Percentiles rank a stretch among this genome's conserved stretches.
phyloP scores from a whole-genome alignment of 2,113 vertebrate species.

The Gambusia holbrooki region DNA sequence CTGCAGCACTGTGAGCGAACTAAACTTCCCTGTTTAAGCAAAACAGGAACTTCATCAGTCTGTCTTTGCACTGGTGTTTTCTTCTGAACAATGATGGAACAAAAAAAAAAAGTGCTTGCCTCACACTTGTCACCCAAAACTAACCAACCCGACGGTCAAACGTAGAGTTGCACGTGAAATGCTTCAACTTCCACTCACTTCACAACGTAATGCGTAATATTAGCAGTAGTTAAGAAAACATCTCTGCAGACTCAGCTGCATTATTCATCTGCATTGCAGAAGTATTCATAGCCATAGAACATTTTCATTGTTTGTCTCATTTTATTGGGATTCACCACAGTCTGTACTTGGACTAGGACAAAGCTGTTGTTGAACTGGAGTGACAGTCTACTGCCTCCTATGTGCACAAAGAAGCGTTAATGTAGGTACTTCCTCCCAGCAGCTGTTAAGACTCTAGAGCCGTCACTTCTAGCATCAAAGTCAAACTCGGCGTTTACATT shows the following conservation, averaged over 20 bases:
- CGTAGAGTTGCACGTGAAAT: background rate
- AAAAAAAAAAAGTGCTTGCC: slow-evolving; percentile 37
- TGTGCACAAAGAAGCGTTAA: too few relatives aligned
- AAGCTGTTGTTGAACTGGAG: too few relatives aligned
- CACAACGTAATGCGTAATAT: background rate
- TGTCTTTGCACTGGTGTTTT: slow-evolving; percentile 40
- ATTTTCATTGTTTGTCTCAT: background rate
- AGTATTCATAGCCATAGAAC: background rate
- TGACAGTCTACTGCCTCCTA: too few relatives aligned
- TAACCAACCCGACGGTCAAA: background rate
- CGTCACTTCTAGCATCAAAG: too few relatives aligned
- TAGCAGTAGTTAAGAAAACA: background rate
- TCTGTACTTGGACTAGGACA: background rate
- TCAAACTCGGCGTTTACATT: too few relatives aligned
- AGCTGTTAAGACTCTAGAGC: too few relatives aligned
- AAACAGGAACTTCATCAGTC: slow-evolving; percentile 68
- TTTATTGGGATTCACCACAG: background rate
- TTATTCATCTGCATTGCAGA: background rate
- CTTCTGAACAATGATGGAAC: slow-evolving; percentile 46
- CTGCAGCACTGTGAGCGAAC: slow-evolving; percentile 60
- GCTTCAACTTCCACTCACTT: background rate
- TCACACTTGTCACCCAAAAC: slow-evolving; percentile 21
- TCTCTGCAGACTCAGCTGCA: background rate
- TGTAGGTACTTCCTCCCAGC: too few relatives aligned
- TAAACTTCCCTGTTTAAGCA: slow-evolving; percentile 72